phyloP scores from a whole-genome alignment of 1,140 invertebrate genomes.

The Brachionus angularis region DNA sequence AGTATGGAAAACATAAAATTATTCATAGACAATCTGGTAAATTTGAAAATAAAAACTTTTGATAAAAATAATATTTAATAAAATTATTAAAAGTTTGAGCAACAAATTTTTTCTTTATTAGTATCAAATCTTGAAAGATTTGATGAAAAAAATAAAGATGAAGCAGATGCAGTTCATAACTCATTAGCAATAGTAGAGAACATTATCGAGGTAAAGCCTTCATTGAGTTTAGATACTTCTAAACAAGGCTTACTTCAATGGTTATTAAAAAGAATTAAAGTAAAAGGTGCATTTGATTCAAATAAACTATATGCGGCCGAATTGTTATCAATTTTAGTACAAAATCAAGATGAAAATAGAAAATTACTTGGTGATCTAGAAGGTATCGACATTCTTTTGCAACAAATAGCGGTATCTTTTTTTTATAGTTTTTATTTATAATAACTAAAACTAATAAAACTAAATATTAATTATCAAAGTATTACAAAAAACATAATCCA shows the following conservation, averaged over 20 bases:
- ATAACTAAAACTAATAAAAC: neutral
- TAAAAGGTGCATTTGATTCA: conserved; percentile 80
- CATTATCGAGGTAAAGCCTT: conserved; percentile 73
- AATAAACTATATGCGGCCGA: conserved; percentile 95
- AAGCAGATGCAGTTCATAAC: conserved; percentile 91
- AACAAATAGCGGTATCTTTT: conserved; percentile 78
- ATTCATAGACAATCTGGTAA: conserved; percentile 61
- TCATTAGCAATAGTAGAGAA: conserved; percentile 68
- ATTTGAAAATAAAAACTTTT: conserved; percentile 45
- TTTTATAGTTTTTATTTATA: neutral
- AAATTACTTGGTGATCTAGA: conserved; percentile 80
- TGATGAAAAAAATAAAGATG: conserved; percentile 88
- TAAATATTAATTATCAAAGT: conserved; percentile 59
- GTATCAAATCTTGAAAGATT: conserved; percentile 87
- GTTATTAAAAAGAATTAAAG: conserved; percentile 75
- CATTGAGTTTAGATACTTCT: conserved; percentile 74
- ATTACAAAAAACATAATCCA: conserved; percentile 90
- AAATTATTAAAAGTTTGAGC: conserved; percentile 65
- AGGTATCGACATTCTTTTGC: conserved; percentile 90
- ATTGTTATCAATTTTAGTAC: conserved; percentile 88
- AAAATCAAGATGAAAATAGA: conserved; percentile 73
- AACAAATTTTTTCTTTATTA: conserved; percentile 82
- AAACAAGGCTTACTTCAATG: conserved; percentile 82
- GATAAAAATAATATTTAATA: conserved; percentile 62
- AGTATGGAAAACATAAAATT: conserved; percentile 60